Percentiles rank a stretch among this genome's conserved stretches.
These are phyloP conservation scores for Furcula furcula DNA, from an alignment of 2,888 invertebrate species.

Conservation along the genomic window DNA sequence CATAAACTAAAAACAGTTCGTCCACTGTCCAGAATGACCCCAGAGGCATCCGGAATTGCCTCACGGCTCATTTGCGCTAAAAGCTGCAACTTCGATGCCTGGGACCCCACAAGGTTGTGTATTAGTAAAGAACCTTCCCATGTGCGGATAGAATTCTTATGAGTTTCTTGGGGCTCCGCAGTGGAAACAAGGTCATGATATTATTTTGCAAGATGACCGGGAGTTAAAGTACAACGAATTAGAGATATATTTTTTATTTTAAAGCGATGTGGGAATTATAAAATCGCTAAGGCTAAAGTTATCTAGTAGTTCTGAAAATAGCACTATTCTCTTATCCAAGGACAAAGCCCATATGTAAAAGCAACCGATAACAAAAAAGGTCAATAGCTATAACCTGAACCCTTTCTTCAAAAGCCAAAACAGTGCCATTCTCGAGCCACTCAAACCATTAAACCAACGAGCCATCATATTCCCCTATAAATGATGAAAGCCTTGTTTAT, in stretches of 20 bases:
- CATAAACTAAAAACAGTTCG: slow-evolving; percentile 46
- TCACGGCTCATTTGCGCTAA: slow-evolving; percentile 72
- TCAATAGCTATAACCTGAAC: too few relatives aligned
- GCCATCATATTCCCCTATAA: slow-evolving; percentile 15
- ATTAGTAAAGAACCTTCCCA: slow-evolving; percentile 42
- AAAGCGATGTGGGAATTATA: too few relatives aligned
- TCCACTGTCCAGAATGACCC: slow-evolving; percentile 14
- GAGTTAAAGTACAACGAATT: too few relatives aligned
- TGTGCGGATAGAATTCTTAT: slow-evolving; percentile 1
- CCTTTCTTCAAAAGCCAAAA: slow-evolving; percentile 12
- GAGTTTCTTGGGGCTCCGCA: neutral
- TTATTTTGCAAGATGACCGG: too few relatives aligned
- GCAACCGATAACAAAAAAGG: too few relatives aligned
- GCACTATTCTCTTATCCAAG: too few relatives aligned
- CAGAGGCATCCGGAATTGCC: slow-evolving; percentile 68
- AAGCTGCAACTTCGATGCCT: slow-evolving; percentile 66
- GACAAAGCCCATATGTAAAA: too few relatives aligned
- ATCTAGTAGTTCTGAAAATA: too few relatives aligned
- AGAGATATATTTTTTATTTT: too few relatives aligned
- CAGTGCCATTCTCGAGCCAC: slow-evolving; percentile 18
- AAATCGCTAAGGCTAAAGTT: too few relatives aligned
- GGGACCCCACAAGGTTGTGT: slow-evolving; percentile 55
- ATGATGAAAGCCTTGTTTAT: slow-evolving; percentile 45
- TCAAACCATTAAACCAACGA: slow-evolving; percentile 24
- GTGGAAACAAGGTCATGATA: neutral